These are phyloP conservation scores for Montipora cactus DNA, from an alignment of 64 coral and sea anemone species.

Conservation along the genomic window DNA sequence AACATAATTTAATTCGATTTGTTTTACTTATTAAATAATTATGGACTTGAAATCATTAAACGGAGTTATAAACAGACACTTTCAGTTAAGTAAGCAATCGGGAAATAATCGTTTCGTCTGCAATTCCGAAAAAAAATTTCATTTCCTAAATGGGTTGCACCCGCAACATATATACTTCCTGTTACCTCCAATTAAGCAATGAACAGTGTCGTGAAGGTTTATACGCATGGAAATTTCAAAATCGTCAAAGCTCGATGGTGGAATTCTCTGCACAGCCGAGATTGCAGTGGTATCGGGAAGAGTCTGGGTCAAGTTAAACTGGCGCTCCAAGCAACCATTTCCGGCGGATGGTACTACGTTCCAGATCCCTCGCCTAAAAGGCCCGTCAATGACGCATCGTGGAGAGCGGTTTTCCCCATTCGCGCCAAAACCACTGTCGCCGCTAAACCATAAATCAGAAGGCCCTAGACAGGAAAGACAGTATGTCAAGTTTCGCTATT, in stretches of 20 bases:
- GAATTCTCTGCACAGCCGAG: not conserved
- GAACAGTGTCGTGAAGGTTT: slow-evolving; percentile 42
- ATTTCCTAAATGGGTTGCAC: too few relatives aligned
- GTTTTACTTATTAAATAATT: too few relatives aligned
- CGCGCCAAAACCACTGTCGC: slow-evolving; percentile 68
- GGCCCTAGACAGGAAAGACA: not conserved
- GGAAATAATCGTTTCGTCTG: too few relatives aligned
- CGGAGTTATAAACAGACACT: too few relatives aligned
- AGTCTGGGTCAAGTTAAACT: not conserved
- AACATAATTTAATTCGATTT: too few relatives aligned
- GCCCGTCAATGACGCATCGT: slow-evolving; percentile 40
- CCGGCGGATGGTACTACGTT: slow-evolving; percentile 35
- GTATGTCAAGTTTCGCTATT: too few relatives aligned
- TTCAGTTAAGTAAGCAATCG: too few relatives aligned
- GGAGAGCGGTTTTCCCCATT: slow-evolving; percentile 14
- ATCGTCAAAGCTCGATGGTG: not conserved
- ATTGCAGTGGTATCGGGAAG: slow-evolving; percentile 39
- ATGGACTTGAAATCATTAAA: too few relatives aligned
- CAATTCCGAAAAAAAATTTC: too few relatives aligned
- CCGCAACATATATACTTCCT: too few relatives aligned
- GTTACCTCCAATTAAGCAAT: slow-evolving; percentile 58
- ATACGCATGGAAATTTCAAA: slow-evolving; percentile 49
- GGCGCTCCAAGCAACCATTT: not conserved
- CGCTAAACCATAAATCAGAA: slow-evolving; percentile 31
- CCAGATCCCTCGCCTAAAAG: slow-evolving; percentile 43